Percentiles rank a stretch among this genome's conserved stretches.
Evolutionary conservation across 92 coral and sea anemone genomes (phyloP).

Genomic region (Porites cylindrica): DNA sequence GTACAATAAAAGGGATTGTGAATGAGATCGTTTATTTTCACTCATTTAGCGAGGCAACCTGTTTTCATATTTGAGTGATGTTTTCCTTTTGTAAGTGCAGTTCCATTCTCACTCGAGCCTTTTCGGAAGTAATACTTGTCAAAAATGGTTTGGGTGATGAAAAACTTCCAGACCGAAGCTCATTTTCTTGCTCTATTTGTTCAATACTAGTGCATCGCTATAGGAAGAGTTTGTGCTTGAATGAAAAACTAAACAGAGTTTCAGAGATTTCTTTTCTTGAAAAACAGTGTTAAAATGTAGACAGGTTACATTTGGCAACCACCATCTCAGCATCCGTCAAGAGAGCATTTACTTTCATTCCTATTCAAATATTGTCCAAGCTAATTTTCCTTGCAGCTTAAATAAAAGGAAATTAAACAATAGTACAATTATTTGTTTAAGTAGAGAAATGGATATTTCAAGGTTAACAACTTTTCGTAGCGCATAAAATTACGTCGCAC

Average conservation of each 20-base stretch:
- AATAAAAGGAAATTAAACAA: conserved; percentile 44
- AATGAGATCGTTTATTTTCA: conserved; percentile 18
- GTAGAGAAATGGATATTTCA: conserved; percentile 12
- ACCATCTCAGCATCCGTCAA: background rate
- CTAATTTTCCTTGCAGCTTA: conserved; percentile 27
- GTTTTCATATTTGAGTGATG: conserved; percentile 17
- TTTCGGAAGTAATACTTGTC: conserved; percentile 38
- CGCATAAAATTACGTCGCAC: background rate
- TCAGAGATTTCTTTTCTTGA: background rate
- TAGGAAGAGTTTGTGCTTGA: background rate
- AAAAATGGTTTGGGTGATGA: conserved; percentile 14
- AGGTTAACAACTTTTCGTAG: conserved; percentile 16
- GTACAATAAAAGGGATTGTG: background rate
- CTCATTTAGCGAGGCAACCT: background rate
- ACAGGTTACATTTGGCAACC: background rate
- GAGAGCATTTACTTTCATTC: conserved; percentile 1
- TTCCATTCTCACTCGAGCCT: conserved; percentile 3
- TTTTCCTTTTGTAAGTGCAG: background rate
- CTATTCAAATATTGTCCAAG: conserved; percentile 29
- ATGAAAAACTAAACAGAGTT: background rate
- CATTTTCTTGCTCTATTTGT: background rate
- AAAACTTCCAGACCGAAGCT: background rate
- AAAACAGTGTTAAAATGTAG: background rate
- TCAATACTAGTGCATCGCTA: background rate
- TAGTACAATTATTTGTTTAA: conserved; percentile 32